A percentile compares a stretch with the other conserved stretches of the same genome.
phyloP scores from a whole-genome alignment of 2,888 invertebrate species.

The Troilus luridus region DNA sequence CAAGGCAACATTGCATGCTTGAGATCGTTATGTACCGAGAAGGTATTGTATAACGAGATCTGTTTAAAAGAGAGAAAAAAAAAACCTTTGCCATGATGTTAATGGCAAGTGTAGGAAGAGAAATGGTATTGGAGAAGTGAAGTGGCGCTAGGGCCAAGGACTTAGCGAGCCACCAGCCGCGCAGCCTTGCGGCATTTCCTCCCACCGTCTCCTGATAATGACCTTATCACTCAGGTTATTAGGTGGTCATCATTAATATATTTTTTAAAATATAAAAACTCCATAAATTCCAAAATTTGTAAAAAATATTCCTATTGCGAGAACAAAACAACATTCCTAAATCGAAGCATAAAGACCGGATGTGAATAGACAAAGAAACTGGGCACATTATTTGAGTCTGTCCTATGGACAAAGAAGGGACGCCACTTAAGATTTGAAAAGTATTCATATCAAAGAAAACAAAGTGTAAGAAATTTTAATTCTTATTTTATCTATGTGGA shows the following conservation, averaged over 20 bases:
- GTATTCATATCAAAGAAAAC: not conserved
- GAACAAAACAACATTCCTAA: not conserved
- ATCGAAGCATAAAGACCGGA: not conserved
- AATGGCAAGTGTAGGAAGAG: not conserved
- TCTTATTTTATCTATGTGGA: not conserved
- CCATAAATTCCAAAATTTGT: not conserved
- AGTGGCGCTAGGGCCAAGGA: not conserved
- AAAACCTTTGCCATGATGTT: not conserved
- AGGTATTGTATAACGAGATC: not conserved
- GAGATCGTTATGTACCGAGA: not conserved
- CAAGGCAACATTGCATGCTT: not conserved
- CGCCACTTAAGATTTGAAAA: not conserved
- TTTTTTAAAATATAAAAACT: not conserved
- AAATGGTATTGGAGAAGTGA: not conserved
- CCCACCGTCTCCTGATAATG: conserved; percentile 11
- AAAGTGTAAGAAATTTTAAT: not conserved
- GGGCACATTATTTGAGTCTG: not conserved
- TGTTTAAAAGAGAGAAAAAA: not conserved
- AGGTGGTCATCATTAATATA: not conserved
- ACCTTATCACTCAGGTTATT: not conserved
- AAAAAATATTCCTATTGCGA: not conserved
- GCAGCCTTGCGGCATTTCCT: conserved; percentile 4
- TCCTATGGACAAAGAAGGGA: not conserved
- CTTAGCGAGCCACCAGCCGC: not conserved
- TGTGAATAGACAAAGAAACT: not conserved